A percentile compares a stretch with the other conserved stretches of the same genome.
Evolutionary conservation across 2,113 vertebrate genomes (phyloP).

Genomic region (Pipa parva): DNA sequence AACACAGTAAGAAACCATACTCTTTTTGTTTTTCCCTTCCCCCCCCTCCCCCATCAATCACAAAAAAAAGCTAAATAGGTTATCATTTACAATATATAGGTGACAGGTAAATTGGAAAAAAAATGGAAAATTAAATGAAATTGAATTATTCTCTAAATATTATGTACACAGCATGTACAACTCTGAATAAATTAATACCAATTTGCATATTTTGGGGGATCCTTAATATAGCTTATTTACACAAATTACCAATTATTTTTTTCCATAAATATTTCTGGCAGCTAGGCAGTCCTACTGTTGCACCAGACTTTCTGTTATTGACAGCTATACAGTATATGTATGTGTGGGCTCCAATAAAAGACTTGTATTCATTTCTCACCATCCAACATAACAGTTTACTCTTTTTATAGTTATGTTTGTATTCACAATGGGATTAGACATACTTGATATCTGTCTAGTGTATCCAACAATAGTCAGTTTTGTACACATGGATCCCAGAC

Average conservation of each 20-base stretch:
- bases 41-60: constrained; percentile 77
- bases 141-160: constrained; percentile 90
- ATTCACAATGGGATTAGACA: constrained; percentile 9
- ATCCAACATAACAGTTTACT: background rate
- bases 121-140: constrained; percentile 64
- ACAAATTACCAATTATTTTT: constrained; percentile 93
- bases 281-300: constrained; percentile 45
- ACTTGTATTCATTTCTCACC: background rate
- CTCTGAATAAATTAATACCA: constrained; percentile 99
- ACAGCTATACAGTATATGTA: constrained; percentile 10
- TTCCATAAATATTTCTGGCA: constrained; percentile 91
- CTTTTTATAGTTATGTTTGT: background rate
- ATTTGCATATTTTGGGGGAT: constrained; percentile 98
- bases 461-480: constrained; percentile 23
- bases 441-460: background rate
- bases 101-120: constrained; percentile 77
- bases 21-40: no score
- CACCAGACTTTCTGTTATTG: constrained; percentile 33
- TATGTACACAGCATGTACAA: constrained; percentile 98
- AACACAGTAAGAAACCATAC: constrained; percentile 66
- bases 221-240: constrained; percentile 97
- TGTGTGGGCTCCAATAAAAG: background rate
- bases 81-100: constrained; percentile 89
- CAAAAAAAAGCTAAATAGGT: constrained; percentile 83
- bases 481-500: constrained; percentile 1